phyloP scores from a whole-genome alignment of 2,888 invertebrate genomes.

The Xestia xanthographa region DNA sequence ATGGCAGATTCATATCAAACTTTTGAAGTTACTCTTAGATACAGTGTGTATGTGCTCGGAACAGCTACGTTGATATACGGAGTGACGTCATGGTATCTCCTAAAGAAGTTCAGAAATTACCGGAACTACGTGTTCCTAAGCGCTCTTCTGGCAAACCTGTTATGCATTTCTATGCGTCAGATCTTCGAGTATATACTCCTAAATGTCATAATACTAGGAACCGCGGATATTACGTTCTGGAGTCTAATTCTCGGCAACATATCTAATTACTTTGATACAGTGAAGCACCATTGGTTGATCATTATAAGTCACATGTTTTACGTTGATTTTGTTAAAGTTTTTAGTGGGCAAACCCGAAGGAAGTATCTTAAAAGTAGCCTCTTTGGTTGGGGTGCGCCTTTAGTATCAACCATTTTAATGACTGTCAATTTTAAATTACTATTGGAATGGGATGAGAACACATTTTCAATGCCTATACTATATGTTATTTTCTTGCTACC shows the following conservation, averaged over 20 bases:
- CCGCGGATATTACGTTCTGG: background rate
- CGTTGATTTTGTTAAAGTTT: conserved; percentile 1
- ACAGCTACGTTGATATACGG: background rate
- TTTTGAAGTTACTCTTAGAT: background rate
- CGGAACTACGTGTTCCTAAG: conserved; percentile 1
- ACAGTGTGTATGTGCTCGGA: background rate
- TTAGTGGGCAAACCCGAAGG: background rate
- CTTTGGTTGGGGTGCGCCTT: background rate
- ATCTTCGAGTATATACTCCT: background rate
- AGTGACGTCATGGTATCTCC: background rate
- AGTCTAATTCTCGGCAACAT: background rate
- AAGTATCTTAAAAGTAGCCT: conserved; percentile 3
- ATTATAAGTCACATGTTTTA: conserved; percentile 9
- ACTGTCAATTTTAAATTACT: background rate
- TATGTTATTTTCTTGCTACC: background rate
- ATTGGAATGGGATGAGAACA: background rate
- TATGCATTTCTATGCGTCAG: background rate
- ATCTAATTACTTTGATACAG: background rate
- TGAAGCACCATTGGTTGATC: background rate
- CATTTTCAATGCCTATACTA: background rate
- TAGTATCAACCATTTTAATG: background rate
- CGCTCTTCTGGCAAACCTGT: background rate
- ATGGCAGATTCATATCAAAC: background rate
- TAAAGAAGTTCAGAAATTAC: conserved; percentile 2
- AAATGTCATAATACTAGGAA: background rate